These are phyloP conservation scores for Ascidia mentula DNA, from an alignment of 23 tunicate species.

Conservation along the genomic window DNA sequence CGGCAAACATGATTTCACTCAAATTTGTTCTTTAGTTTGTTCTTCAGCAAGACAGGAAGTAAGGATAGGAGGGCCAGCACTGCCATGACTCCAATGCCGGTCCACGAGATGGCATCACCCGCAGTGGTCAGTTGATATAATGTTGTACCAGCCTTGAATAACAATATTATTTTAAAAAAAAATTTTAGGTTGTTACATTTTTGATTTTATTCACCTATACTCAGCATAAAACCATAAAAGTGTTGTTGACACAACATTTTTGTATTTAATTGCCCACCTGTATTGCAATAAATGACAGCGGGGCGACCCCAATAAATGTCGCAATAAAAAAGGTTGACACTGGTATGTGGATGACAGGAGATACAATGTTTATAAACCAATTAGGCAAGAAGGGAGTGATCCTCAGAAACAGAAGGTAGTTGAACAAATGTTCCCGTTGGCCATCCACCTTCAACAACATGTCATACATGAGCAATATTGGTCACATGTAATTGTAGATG, in stretches of 20 bases:
- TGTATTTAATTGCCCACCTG: constrained; percentile 38
- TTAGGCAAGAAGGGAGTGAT: constrained; percentile 95
- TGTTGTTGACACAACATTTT: too few species aligned
- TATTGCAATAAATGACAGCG: constrained; percentile 84
- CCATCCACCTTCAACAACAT: constrained; percentile 58
- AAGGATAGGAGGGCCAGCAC: constrained; percentile 69
- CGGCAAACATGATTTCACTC: constrained; percentile 22
- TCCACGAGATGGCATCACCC: constrained; percentile 84
- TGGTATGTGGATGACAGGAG: constrained; percentile 89
- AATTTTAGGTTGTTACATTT: too few species aligned
- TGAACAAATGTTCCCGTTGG: constrained; percentile 80
- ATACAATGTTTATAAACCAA: constrained; percentile 93
- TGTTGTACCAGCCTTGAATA: constrained; percentile 81
- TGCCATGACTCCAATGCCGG: constrained; percentile 65
- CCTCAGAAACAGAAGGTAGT: constrained; percentile 82
- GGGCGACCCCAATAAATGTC: constrained; percentile 90
- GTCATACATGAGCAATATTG: neutral
- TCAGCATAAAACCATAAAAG: too few species aligned
- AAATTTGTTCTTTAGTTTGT: constrained; percentile 63
- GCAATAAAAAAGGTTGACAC: constrained; percentile 68
- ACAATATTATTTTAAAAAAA: too few species aligned
- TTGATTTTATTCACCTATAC: too few species aligned
- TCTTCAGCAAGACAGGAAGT: constrained; percentile 69
- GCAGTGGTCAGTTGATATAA: constrained; percentile 80
- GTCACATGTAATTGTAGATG: too few species aligned